Percentiles rank a stretch among this genome's conserved stretches.
Evolutionary conservation across 30 jellyfish, hydroid and myxozoan genomes (phyloP).

Genomic region (Haliclystus octoradiatus): DNA sequence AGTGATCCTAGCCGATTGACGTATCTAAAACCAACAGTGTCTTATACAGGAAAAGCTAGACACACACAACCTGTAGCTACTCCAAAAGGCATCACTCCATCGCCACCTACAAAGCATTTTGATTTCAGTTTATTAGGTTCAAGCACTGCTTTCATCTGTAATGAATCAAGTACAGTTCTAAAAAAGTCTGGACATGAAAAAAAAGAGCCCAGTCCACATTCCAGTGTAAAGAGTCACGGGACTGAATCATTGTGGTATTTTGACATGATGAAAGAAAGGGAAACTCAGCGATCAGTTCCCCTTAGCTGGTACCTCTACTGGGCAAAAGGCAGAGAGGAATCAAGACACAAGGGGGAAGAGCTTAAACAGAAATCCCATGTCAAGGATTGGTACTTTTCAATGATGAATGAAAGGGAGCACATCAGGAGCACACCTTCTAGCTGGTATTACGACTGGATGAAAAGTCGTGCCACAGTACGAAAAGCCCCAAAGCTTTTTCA

Average conservation of each 20-base stretch:
- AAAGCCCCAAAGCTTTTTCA: too few species aligned
- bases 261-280: conserved; percentile 26
- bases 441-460: conserved; percentile 39
- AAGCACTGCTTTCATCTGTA: not conserved
- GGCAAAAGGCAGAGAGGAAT: conserved; percentile 38
- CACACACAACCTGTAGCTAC: not conserved
- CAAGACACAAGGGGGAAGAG: conserved; percentile 31
- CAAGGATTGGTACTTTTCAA: conserved; percentile 35
- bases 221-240: not conserved
- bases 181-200: too few species aligned
- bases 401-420: conserved; percentile 50
- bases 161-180: too few species aligned
- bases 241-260: too few species aligned
- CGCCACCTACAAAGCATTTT: not conserved
- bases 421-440: conserved; percentile 18
- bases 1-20: not conserved
- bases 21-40: not conserved
- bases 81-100: not conserved
- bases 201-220: not conserved
- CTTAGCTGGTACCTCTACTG: conserved; percentile 49
- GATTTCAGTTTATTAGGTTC: not conserved
- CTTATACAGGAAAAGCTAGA: not conserved
- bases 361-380: not conserved
- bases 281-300: conserved; percentile 33
- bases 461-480: conserved; percentile 45